Base-by-base conservation (phyloP, 1,140 invertebrate species). In the Camponotus vicinus region DNA sequence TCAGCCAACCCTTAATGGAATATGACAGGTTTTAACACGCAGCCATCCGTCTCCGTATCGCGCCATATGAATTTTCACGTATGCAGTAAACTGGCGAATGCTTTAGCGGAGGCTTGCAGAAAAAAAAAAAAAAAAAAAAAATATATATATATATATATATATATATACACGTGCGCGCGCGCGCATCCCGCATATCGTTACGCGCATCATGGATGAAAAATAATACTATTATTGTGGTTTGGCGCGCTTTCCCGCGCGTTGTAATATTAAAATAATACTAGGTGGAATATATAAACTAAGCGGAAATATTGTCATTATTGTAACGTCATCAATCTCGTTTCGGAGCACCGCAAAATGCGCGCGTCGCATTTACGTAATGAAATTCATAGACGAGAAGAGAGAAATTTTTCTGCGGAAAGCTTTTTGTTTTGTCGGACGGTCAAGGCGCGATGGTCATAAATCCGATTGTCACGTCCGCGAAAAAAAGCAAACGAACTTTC, bases 11-110 rank as follows among this genome's bases (percentile, higher is more conserved):
- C 49, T 86, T 86, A 86, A 86, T 86, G 85, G 77, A 82, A 82
- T 86, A 80, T 86, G 85, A 86, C 85, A 86, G 85, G 34, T 86
- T 86, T 86, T 86, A 86, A 86, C 78, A 49, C 66, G 76, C 52
- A 40, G 52, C 66, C 84, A 37, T 63, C 18, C 27, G 32, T 55
- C 79, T 83, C 79, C 79, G 79, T 82, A 71, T 7, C 55, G 55
- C 55, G 79, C 40, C 40, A 42, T 73, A 82, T 83, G 69, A 75
- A 83, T 83, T 83, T 83, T 83, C 69, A 42, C 79, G 57, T 45
- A 55, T 61, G 79, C 67, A 52, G 40, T 75, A 83, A 83, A 83
- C 69, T 83, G 79, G 79, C 79, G 55, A 75, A 55, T 61, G 69
- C 69, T 75, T 83, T 83, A 75, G 13, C 27, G 18, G 69, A 75